A percentile compares a stretch with the other conserved stretches of the same genome.
Evolutionary conservation across 2,888 invertebrate species (phyloP).

Genomic region (Sarcophaga caerulescens): DNA sequence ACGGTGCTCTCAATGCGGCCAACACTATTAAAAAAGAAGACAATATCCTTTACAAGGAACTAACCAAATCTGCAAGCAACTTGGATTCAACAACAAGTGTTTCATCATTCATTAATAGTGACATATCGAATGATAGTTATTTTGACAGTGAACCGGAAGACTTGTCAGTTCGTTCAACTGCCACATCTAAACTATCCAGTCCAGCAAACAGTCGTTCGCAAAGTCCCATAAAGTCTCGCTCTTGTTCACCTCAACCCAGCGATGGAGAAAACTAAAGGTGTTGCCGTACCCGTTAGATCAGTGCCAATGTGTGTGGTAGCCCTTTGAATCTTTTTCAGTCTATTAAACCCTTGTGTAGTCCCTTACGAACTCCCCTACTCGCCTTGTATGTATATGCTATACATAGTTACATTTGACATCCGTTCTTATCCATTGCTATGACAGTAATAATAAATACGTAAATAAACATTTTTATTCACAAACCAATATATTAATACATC

Average conservation of each 20-base stretch:
- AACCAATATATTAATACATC: background rate
- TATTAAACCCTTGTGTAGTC: background rate
- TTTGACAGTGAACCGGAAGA: conserved; percentile 80
- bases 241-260: conserved; percentile 70
- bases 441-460: no score
- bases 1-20: background rate
- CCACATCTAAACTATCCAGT: conserved; percentile 73
- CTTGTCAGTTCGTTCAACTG: conserved; percentile 76
- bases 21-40: conserved; percentile 81
- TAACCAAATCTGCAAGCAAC: conserved; percentile 82
- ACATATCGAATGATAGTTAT: conserved; percentile 75
- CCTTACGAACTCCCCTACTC: no score
- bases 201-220: conserved; percentile 74
- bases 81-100: conserved; percentile 61
- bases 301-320: background rate
- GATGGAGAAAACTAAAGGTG: conserved; percentile 72
- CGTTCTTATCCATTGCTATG: no score
- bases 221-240: conserved; percentile 73
- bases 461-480: no score
- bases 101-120: conserved; percentile 74
- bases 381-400: background rate
- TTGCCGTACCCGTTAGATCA: background rate
- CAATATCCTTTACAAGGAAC: conserved; percentile 85
- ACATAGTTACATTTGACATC: background rate
- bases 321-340: background rate